Evolutionary conservation across 2,888 invertebrate genomes (phyloP), one percentile per base, ranked within the genome.

Genomic region (Perithous albicinctus): DNA sequence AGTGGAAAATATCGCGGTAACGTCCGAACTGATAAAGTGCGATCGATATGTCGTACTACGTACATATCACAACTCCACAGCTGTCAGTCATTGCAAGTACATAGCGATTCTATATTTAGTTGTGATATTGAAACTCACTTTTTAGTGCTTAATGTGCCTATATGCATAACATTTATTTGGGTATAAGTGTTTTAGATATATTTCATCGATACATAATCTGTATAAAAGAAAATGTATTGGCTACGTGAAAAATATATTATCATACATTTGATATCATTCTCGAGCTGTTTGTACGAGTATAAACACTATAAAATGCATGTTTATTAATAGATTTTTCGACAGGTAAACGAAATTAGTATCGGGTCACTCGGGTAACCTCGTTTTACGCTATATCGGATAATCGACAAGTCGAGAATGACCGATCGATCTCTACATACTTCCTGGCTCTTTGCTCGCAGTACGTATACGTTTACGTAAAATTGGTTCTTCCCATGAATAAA

Each of bases 1-100:
- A 86, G 88, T 87, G 86, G 87, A 87, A 87, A 88, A 86, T 86
- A 85, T 84, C 83, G 80, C 86, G 86, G 85, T 86, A 79, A 85
- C 85, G 83, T 85, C 74, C 73, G 76, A 80, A 64, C 88, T 87
- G 87, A 87, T 87, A 87, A 87, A 85, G 76, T 77, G 84, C 63
- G 86, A 88, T 87, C 87, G 87, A 87, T 88, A 84, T 83, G 83
- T 85, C 85, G 78, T 29, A 61, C 32, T 32, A 8, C 41, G 43
- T 54, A 63, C 26, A 15, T 41, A 61, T 4, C 38, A 7, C 38
- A 10, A 38, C 8, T 38, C 38, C 38, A 10, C 38, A 38, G 38
- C 8, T 38, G 10, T 38, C 38, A 5, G 1, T 38, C 38, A 10
- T 38, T 38, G 8, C 10, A 10, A 38, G 5, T 18, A 15, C 15